These are phyloP conservation scores for Arctopsyche grandis DNA, from an alignment of 1,140 invertebrate species.

Conservation along the genomic window DNA sequence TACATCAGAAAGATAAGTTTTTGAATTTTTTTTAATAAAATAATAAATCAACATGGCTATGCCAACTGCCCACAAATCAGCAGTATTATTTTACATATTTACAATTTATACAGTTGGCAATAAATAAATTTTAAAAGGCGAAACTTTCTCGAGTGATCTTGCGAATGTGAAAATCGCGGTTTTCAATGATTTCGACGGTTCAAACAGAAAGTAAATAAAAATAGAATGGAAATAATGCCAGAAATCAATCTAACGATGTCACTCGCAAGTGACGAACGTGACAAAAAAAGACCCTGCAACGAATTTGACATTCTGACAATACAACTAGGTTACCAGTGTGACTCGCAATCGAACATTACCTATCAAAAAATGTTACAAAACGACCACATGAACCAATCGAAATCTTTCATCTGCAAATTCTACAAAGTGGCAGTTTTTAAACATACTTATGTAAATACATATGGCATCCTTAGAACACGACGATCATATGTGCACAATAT, in stretches of 20 bases:
- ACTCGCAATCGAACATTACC: background rate
- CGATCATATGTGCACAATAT: too few relatives aligned
- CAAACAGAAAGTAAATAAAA: background rate
- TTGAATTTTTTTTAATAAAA: too few relatives aligned
- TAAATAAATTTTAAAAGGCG: background rate
- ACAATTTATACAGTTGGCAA: too few relatives aligned
- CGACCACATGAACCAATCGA: too few relatives aligned
- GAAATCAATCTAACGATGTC: constrained; percentile 30
- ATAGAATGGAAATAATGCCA: background rate
- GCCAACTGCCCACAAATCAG: too few relatives aligned
- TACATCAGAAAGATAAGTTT: too few relatives aligned
- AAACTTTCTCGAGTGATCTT: background rate
- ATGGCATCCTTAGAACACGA: too few relatives aligned
- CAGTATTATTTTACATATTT: too few relatives aligned
- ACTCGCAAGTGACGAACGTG: constrained; percentile 16
- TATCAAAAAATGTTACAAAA: background rate
- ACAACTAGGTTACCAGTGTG: constrained; percentile 11
- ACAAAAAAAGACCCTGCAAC: constrained; percentile 11
- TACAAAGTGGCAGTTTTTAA: too few relatives aligned
- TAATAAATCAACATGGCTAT: too few relatives aligned
- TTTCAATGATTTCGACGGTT: constrained; percentile 10
- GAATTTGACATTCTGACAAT: constrained; percentile 24
- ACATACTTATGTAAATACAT: too few relatives aligned
- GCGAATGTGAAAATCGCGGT: background rate
- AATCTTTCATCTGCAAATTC: too few relatives aligned